Conservation (phyloP, 2,888 invertebrate species). For the Napeogenes sylphis region DNA sequence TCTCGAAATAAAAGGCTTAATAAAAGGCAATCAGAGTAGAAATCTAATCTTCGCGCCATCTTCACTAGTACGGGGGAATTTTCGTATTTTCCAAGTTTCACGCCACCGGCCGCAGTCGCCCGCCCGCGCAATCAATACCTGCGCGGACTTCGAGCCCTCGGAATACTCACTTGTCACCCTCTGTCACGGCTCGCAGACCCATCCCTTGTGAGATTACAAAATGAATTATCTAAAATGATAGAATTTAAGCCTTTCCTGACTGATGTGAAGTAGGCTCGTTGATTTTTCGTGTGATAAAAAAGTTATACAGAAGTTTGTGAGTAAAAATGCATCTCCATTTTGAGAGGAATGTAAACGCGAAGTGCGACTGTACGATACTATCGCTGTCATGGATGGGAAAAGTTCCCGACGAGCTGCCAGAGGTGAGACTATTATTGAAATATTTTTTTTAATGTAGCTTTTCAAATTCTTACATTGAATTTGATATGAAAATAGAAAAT, state of each 20-base stretch:
- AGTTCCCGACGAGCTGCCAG: conserved; percentile 95
- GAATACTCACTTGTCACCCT: conserved; percentile 57
- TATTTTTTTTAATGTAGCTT: background rate
- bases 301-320: conserved; percentile 33
- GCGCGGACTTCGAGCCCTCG: conserved; percentile 47
- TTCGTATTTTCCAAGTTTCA: conserved; percentile 50
- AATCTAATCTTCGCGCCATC: conserved; percentile 52
- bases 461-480: background rate
- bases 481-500: background rate
- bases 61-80: conserved; percentile 51
- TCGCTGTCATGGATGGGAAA: conserved; percentile 99
- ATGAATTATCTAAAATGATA: conserved; percentile 44
- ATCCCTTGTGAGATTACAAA: conserved; percentile 31
- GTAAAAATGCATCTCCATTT: conserved; percentile 95
- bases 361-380: conserved; percentile 96
- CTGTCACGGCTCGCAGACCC: conserved; percentile 57
- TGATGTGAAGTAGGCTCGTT: conserved; percentile 33
- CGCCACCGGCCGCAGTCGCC: conserved; percentile 41
- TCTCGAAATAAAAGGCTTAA: conserved; percentile 10
- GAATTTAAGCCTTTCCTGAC: conserved; percentile 19
- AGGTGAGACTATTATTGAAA: conserved; percentile 78
- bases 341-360: conserved; percentile 94
- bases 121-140: conserved; percentile 65
- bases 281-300: conserved; percentile 31
- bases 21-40: conserved; percentile 13